phyloP scores from a whole-genome alignment of 2,797 vertebrate genomes.

The Mormyrus proboscirostris region DNA sequence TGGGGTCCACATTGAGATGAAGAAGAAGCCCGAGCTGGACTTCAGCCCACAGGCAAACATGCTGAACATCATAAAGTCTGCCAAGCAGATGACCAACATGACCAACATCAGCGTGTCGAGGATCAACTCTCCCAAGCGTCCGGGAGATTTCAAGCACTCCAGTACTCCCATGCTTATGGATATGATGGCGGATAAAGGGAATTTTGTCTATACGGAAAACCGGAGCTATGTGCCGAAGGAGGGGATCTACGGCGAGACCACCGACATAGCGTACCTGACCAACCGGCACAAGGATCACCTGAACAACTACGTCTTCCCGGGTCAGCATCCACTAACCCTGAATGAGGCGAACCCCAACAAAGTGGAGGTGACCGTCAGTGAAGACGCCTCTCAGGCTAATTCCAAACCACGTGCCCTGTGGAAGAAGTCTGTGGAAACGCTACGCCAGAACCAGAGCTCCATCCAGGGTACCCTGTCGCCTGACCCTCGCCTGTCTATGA shows the following conservation, averaged over 20 bases:
- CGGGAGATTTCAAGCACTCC: constrained; percentile 61
- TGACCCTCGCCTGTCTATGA: constrained; percentile 69
- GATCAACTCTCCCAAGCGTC: constrained; percentile 82
- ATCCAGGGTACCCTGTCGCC: constrained; percentile 56
- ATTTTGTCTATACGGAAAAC: constrained; percentile 65
- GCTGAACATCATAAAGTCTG: constrained; percentile 87
- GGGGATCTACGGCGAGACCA: constrained; percentile 78
- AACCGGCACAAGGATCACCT: constrained; percentile 89
- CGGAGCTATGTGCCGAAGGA: constrained; percentile 84
- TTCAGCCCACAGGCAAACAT: constrained; percentile 94
- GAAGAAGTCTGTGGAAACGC: constrained; percentile 91
- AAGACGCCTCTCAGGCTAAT: constrained; percentile 62
- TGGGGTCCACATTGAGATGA: constrained; percentile 93
- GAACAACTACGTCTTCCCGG: constrained; percentile 79
- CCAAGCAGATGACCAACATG: constrained; percentile 80
- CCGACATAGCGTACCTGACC: constrained; percentile 75
- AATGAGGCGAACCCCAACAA: constrained; percentile 81
- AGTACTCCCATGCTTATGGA: constrained; percentile 73
- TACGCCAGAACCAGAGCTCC: constrained; percentile 70
- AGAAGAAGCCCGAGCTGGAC: constrained; percentile 87
- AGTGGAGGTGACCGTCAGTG: constrained; percentile 77
- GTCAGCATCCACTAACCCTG: constrained; percentile 71
- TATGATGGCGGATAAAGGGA: constrained; percentile 82
- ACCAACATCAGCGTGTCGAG: constrained; percentile 64
- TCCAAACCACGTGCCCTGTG: constrained; percentile 87